These are phyloP conservation scores for Pan troglodytes DNA, from an alignment of 2,113 vertebrate genomes.

Conservation along the genomic window NHGRI_mPanTro3-v2.1_pri NC_072403.2:14842501-14843000, in stretches of 20 bases:
- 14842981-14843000: not conserved
- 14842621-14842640: not conserved
- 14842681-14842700: not conserved
- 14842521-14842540: not conserved
- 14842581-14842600: not conserved
- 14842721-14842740: not conserved
- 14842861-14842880: not conserved
- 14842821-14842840: not conserved
- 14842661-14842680: not conserved
- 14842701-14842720: not conserved
- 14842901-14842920: not conserved
- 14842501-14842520: not conserved
- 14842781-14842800: no score
- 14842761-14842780: conserved; percentile 25
- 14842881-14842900: not conserved
- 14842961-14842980: not conserved
- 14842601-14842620: not conserved
- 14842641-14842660: not conserved
- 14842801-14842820: not conserved
- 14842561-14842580: not conserved
- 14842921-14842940: not conserved
- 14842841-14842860: not conserved
- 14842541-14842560: not conserved
- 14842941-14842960: not conserved
- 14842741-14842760: not conserved